A percentile compares a stretch with the other conserved stretches of the same genome.
Conservation (phyloP, 2,797 vertebrate genomes). For the Pogoniulus pusillus region DNA sequence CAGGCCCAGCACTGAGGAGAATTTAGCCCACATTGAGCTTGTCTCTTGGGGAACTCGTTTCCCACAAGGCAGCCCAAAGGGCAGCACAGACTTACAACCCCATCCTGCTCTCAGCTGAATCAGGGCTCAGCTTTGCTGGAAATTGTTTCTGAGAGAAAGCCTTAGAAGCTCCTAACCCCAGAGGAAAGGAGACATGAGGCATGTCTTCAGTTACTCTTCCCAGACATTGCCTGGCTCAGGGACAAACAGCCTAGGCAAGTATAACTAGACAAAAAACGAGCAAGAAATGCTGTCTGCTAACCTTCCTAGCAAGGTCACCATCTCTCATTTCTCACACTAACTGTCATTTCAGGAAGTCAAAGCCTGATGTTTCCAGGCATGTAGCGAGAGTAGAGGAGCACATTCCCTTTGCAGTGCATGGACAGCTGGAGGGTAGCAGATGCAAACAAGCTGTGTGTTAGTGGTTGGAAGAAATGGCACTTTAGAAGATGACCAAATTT, state of each 20-base stretch:
- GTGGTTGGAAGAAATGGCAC: neutral
- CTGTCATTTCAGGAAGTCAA: neutral
- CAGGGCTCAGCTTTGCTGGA: neutral
- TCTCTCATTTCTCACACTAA: neutral
- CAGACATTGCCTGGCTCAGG: neutral
- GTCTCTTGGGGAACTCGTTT: neutral
- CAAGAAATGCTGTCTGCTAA: neutral
- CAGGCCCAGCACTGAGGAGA: neutral
- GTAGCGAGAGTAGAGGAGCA: neutral
- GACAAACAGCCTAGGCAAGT: neutral
- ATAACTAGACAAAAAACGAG: neutral
- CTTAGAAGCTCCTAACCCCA: neutral
- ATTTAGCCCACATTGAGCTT: neutral
- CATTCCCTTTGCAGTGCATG: rapidly evolving
- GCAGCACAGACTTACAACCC: neutral
- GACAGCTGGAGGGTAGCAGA: neutral
- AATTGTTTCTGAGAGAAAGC: neutral
- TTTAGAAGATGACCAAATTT: neutral
- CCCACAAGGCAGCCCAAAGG: neutral
- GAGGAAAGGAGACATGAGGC: neutral
- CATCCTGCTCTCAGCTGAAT: neutral
- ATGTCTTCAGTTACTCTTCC: neutral
- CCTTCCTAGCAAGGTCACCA: neutral
- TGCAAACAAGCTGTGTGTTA: neutral
- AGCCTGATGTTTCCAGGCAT: neutral